These are phyloP conservation scores for Heterotis niloticus DNA, from an alignment of 2,113 vertebrate species.

Conservation along the genomic window DNA sequence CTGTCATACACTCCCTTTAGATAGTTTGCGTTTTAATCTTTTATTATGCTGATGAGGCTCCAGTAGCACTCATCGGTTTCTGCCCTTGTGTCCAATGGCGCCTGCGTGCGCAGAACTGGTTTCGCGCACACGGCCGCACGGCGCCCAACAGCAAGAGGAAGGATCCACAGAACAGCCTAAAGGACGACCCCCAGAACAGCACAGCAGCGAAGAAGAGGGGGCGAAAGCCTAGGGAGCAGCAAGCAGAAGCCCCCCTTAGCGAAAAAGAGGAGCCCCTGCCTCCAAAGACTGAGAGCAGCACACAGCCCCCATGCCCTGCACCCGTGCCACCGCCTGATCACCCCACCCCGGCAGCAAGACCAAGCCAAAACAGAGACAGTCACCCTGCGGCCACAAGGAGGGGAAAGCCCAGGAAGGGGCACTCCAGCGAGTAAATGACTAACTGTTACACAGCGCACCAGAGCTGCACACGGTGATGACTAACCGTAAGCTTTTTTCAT, in stretches of 20 bases:
- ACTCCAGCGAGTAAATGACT: conserved; percentile 54
- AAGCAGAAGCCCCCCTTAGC: conserved; percentile 40
- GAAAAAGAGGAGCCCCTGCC: conserved; percentile 26
- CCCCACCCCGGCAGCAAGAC: conserved; percentile 45
- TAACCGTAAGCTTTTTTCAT: conserved; percentile 33
- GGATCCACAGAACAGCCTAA: conserved; percentile 61
- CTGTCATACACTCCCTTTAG: not conserved
- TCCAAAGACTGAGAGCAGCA: conserved; percentile 54
- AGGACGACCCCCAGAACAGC: conserved; percentile 67
- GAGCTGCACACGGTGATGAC: conserved; percentile 43
- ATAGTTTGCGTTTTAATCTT: not conserved
- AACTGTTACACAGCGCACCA: conserved; percentile 41
- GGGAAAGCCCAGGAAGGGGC: conserved; percentile 58
- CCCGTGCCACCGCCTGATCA: not conserved
- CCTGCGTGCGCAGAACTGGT: conserved; percentile 82
- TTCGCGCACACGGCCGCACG: conserved; percentile 76
- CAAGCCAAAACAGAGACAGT: conserved; percentile 52
- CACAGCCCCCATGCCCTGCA: conserved; percentile 1
- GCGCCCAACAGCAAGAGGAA: conserved; percentile 70
- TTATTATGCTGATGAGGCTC: not conserved
- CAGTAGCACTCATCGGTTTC: not conserved
- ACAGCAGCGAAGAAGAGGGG: conserved; percentile 80
- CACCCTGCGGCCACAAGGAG: conserved; percentile 46
- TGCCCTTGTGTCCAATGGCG: not conserved
- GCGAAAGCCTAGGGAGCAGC: conserved; percentile 84